Conservation (phyloP, 2,888 invertebrate species). For the Salticus scenicus region DNA sequence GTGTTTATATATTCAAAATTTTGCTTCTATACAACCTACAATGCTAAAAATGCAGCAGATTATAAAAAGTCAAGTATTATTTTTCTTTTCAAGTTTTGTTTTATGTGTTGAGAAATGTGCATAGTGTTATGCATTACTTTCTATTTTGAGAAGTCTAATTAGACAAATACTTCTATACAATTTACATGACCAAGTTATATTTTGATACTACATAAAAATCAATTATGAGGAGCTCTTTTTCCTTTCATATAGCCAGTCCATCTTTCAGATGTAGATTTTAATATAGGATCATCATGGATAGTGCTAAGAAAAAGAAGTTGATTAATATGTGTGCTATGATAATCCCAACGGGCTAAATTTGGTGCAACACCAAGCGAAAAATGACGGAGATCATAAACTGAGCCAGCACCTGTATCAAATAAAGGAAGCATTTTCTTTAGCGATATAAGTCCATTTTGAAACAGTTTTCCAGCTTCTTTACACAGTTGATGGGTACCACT, state of each 20-base stretch:
- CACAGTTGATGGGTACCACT: slow-evolving; percentile 62
- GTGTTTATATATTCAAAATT: slow-evolving; percentile 15
- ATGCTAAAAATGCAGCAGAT: slow-evolving; percentile 8
- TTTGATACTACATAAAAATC: background rate
- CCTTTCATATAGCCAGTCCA: slow-evolving; percentile 98
- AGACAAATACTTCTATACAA: background rate
- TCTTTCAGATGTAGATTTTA: slow-evolving; percentile 88
- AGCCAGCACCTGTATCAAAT: slow-evolving; percentile 96
- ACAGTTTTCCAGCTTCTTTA: slow-evolving; percentile 82
- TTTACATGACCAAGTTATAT: background rate
- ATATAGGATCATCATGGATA: slow-evolving; percentile 87
- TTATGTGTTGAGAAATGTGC: slow-evolving; percentile 4
- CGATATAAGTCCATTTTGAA: slow-evolving; percentile 89
- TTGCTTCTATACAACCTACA: background rate
- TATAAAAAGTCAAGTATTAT: background rate
- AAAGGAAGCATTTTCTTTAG: slow-evolving; percentile 90
- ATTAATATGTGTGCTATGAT: slow-evolving; percentile 98
- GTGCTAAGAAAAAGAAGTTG: slow-evolving; percentile 88
- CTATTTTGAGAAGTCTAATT: background rate
- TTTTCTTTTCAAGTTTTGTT: background rate
- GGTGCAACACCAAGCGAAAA: slow-evolving; percentile 91
- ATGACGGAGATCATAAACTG: slow-evolving; percentile 96
- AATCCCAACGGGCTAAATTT: slow-evolving; percentile 98
- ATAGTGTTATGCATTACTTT: background rate
- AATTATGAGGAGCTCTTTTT: slow-evolving; percentile 95